Percentiles rank a stretch among this genome's conserved stretches.
Conservation (phyloP, 2,113 vertebrate species). For the Osmerus eperlanus region DNA sequence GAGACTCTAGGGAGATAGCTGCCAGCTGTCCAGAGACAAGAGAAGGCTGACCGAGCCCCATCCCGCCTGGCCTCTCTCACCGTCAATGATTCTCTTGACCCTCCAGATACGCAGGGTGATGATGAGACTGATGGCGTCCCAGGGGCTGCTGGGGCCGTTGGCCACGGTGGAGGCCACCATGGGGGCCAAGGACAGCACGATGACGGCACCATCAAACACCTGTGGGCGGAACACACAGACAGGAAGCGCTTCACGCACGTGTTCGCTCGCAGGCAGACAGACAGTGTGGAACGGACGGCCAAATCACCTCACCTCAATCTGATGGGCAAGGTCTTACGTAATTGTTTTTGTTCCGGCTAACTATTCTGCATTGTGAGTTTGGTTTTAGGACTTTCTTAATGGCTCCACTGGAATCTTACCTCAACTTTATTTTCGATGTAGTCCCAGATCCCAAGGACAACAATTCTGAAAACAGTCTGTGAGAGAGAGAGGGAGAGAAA, state of each 20-base stretch:
- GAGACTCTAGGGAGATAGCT: not conserved
- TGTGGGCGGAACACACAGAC: constrained; percentile 40
- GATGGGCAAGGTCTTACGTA: no score
- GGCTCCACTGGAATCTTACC: constrained; percentile 70
- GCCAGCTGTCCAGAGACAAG: not conserved
- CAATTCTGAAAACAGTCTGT: constrained; percentile 93
- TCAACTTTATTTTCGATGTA: constrained; percentile 99
- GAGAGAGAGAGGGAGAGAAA: constrained; percentile 32
- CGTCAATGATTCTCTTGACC: constrained; percentile 95
- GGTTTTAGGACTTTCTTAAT: not conserved
- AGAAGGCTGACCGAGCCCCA: not conserved
- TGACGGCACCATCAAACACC: constrained; percentile 97
- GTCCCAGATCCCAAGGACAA: constrained; percentile 98
- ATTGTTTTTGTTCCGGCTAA: no score
- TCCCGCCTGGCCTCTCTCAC: constrained; percentile 66
- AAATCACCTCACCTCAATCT: not conserved
- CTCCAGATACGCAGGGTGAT: constrained; percentile 96
- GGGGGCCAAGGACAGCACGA: constrained; percentile 94
- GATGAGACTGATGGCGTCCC: constrained; percentile 99
- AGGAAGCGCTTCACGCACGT: not conserved
- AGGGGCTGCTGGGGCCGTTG: constrained; percentile 95
- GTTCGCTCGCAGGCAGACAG: not conserved
- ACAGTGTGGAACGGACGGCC: not conserved
- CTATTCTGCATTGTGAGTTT: not conserved
- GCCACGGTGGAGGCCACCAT: constrained; percentile 99